Conservation (phyloP, 2,888 invertebrate genomes). For the Sminthurinus aureus region DNA sequence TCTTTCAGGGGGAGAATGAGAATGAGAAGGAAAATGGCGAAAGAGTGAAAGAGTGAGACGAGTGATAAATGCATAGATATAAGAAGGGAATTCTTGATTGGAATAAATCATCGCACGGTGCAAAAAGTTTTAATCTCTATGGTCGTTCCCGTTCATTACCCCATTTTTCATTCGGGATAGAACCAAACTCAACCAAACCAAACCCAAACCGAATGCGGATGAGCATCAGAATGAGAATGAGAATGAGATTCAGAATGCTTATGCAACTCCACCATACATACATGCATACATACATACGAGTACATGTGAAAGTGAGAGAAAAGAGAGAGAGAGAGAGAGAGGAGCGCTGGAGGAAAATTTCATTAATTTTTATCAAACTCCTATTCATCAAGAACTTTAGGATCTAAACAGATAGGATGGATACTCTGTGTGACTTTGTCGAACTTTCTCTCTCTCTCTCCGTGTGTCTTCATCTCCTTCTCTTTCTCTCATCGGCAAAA, state of each 20-base stretch:
- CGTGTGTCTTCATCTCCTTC: not conserved
- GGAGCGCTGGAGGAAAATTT: conserved; percentile 35
- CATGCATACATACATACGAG: too few relatives aligned
- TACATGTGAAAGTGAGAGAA: conserved; percentile 27
- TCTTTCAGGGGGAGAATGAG: not conserved
- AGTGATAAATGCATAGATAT: conserved; percentile 22
- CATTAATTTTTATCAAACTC: conserved; percentile 51
- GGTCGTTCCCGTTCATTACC: conserved; percentile 58
- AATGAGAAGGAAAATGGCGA: not conserved
- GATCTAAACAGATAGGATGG: conserved; percentile 24
- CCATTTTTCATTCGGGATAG: conserved; percentile 53
- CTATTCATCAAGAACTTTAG: conserved; percentile 45
- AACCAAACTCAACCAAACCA: not conserved
- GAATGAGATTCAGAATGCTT: too few relatives aligned
- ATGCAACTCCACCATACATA: too few relatives aligned
- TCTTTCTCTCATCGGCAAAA: conserved; percentile 1
- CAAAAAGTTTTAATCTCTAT: conserved; percentile 47
- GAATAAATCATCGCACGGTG: conserved; percentile 56
- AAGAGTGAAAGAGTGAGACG: not conserved
- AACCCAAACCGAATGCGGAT: too few relatives aligned
- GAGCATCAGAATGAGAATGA: too few relatives aligned
- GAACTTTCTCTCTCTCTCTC: conserved; percentile 17
- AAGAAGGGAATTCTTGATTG: conserved; percentile 55
- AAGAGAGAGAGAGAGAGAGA: conserved; percentile 15
- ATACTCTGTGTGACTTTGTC: conserved; percentile 14